These are phyloP conservation scores for Buceros bicornis DNA, from an alignment of 2,797 vertebrate species.

Conservation along the genomic window DNA sequence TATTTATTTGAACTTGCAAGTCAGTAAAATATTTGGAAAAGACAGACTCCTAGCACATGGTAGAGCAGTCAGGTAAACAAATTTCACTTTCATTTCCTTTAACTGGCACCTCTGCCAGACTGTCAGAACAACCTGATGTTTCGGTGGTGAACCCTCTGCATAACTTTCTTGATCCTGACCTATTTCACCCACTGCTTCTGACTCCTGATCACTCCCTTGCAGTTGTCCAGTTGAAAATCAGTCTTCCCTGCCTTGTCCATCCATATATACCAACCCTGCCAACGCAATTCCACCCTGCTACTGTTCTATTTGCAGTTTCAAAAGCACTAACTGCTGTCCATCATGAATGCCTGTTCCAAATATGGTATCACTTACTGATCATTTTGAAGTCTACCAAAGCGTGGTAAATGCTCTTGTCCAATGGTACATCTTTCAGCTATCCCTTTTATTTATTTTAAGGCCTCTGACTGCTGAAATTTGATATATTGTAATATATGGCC, in stretches of 20 bases:
- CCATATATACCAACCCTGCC: background rate
- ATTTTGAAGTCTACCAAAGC: background rate
- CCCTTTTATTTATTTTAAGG: background rate
- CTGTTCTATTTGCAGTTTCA: background rate
- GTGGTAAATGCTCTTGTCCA: background rate
- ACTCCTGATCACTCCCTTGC: background rate
- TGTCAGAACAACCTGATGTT: background rate
- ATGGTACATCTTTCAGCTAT: background rate
- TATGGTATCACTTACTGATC: background rate
- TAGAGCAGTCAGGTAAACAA: background rate
- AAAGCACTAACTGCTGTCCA: background rate
- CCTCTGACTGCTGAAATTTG: background rate
- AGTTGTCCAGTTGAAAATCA: background rate
- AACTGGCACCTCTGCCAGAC: background rate
- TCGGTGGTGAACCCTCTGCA: background rate
- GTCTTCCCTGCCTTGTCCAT: background rate
- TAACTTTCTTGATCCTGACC: background rate
- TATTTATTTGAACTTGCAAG: background rate
- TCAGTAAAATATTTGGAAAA: slow-evolving; percentile 1
- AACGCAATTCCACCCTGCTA: background rate
- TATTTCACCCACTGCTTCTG: background rate
- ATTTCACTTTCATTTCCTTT: background rate
- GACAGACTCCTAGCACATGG: background rate
- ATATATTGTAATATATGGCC: background rate
- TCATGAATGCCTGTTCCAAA: background rate